phyloP scores from a whole-genome alignment of 2,113 vertebrate genomes.

The Leucosticte australis region DNA sequence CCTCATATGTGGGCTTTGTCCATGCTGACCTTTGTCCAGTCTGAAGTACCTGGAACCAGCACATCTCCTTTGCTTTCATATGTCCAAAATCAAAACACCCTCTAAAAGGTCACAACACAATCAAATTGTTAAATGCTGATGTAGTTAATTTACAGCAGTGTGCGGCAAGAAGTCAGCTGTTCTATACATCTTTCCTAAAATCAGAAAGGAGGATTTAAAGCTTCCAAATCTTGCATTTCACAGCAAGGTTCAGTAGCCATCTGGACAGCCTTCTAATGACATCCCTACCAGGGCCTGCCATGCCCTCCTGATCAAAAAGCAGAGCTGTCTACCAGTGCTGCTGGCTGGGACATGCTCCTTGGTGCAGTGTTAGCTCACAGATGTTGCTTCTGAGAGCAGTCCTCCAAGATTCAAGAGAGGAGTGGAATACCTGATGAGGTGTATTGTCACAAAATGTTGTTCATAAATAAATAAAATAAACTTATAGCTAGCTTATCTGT shows the following conservation, averaged over 20 bases:
- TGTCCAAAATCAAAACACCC: background rate
- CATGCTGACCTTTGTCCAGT: background rate
- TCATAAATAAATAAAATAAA: background rate
- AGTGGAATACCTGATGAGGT: background rate
- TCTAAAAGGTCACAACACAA: background rate
- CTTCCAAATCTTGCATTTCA: background rate
- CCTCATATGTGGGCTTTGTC: background rate
- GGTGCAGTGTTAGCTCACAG: background rate
- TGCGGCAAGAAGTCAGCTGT: background rate
- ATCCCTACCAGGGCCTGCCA: background rate
- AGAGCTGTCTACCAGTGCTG: background rate
- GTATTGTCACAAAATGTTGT: background rate
- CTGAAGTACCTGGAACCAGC: background rate
- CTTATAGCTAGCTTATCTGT: background rate
- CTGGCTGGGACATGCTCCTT: background rate
- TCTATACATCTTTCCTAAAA: background rate
- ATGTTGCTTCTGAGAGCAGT: background rate
- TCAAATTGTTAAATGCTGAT: background rate
- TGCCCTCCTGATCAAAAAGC: background rate
- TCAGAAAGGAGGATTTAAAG: background rate
- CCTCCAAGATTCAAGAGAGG: background rate
- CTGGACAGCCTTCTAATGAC: background rate
- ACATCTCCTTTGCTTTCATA: background rate
- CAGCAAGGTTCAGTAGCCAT: background rate
- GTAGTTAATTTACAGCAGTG: background rate